phyloP scores from a whole-genome alignment of 2,888 invertebrate species.

The Anarsia innoxiella region DNA sequence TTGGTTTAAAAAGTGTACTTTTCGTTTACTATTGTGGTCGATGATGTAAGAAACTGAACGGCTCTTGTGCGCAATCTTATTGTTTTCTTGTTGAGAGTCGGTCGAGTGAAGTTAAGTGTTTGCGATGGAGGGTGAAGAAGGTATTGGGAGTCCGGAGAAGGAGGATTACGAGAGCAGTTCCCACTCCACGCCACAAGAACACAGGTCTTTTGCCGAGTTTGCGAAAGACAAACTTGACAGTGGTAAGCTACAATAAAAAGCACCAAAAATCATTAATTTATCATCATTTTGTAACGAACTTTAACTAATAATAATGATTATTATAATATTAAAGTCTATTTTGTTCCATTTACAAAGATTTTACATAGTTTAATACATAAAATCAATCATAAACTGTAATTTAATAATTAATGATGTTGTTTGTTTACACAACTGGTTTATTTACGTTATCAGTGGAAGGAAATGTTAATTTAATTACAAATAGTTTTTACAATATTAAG shows the following conservation, averaged over 20 bases:
- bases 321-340: neutral
- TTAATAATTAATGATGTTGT: too few species aligned
- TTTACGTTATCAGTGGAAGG: too few species aligned
- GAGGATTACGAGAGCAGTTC: conserved; percentile 62
- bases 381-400: too few species aligned
- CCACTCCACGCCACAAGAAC: conserved; percentile 65
- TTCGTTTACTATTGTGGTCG: conserved; percentile 48
- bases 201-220: conserved; percentile 64
- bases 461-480: too few species aligned
- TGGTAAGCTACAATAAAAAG: conserved; percentile 45
- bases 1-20: too few species aligned
- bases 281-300: neutral
- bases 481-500: too few species aligned
- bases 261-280: neutral
- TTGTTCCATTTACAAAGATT: too few species aligned
- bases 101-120: too few species aligned
- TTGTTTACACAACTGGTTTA: too few species aligned
- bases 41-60: conserved; percentile 71
- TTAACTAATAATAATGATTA: neutral
- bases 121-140: conserved; percentile 56
- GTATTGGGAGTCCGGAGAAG: conserved; percentile 46
- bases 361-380: too few species aligned
- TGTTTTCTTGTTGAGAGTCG: conserved; percentile 31
- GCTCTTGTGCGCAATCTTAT: conserved; percentile 38
- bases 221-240: conserved; percentile 69